These are phyloP conservation scores for Sepioteuthis lessoniana DNA, from an alignment of 2,888 invertebrate genomes.

Conservation along the genomic window DNA sequence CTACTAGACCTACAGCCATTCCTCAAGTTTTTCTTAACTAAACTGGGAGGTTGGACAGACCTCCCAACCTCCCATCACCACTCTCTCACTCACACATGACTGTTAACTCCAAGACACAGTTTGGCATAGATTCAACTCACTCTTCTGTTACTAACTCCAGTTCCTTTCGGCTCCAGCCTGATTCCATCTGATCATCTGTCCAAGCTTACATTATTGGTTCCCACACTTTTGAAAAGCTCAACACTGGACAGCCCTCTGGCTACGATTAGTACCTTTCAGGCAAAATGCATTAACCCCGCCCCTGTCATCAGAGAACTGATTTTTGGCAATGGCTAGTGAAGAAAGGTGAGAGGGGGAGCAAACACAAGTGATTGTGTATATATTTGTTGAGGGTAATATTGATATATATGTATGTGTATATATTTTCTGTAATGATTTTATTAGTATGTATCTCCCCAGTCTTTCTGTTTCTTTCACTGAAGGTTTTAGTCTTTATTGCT, in stretches of 20 bases:
- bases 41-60: not conserved
- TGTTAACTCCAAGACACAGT: not conserved
- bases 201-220: not conserved
- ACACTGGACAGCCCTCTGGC: not conserved
- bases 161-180: not conserved
- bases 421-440: too few species aligned
- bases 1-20: not conserved
- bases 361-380: not conserved
- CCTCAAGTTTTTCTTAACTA: not conserved
- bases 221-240: not conserved
- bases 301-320: not conserved
- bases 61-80: not conserved
- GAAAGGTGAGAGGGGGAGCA: not conserved
- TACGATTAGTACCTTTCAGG: not conserved
- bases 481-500: too few species aligned
- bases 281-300: not conserved
- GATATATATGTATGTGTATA: too few species aligned
- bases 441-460: too few species aligned
- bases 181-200: not conserved
- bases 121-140: not conserved
- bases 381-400: not conserved
- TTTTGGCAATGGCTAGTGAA: not conserved
- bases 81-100: not conserved
- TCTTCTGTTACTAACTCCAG: not conserved
- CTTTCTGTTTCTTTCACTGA: too few species aligned